Base-by-base conservation (phyloP, 2,113 vertebrate genomes). In the Istiophorus platypterus region DNA sequence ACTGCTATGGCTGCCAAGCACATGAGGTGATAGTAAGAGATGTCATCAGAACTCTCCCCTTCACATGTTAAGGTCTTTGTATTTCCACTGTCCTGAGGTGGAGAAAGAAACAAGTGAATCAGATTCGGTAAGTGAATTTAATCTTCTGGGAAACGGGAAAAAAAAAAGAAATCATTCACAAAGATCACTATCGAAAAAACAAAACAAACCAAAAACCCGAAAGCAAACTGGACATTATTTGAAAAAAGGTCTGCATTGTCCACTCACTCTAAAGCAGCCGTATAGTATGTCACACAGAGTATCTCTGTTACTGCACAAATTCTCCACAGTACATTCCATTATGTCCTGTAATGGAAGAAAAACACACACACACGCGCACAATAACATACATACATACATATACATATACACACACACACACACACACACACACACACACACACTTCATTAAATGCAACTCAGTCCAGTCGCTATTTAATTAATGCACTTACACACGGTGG, bases 11-110 rank as follows among this genome's bases (percentile, higher is more conserved):
- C 54, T 0, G 1, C 0, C 47, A 72, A 7, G 17, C 84, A 89
- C 27, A 54, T 8, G 20, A 86, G 42, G 49, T 78, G 45, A 31
- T 34, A 41, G 29, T 18, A 34, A 2, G 6, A 0, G 8, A 86
- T 4, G 0, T 0, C 39, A 0, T 12, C 0, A 22, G 0, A 2
- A 5, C 2, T 10, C 0, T 0, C 0, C 1, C 8, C 13, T 13
- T 9, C 0, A 9, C 86, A 88, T 65, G 67, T 27, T 59, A 39
- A 0, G 7, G 8, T 39, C 37, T 14, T 2, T 20, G 47, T 3
- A 5, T 47, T 7, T 47, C 7, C 47, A 39, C 11, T 4, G 2
- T 20, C 20, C 49, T 51, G 49, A 22, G 27, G n/a, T 1, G 8
- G 26, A 57, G 49, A 20, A 51, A 51, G 20, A 7, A 51, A 51